Base-by-base conservation (phyloP, 2,113 vertebrate genomes). In the Litocranius walleri region DNA sequence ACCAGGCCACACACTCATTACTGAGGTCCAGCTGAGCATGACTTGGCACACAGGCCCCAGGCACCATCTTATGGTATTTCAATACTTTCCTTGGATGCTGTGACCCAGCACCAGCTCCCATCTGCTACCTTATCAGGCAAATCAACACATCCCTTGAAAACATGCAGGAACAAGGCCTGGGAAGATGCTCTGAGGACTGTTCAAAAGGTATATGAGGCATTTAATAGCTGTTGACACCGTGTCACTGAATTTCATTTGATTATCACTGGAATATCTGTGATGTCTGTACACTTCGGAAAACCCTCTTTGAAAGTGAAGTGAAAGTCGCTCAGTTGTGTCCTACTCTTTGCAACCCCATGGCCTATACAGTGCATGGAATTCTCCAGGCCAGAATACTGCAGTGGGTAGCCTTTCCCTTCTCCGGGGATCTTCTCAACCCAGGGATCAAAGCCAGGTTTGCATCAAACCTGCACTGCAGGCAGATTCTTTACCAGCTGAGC, bases 61-160 rank as follows among this genome's bases (percentile, higher is more conserved):
- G 25, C 16, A 11, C 23, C 12, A 57, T 30, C 11, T 27, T 2
- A 33, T 0, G 25, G 10, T 4, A 62, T 9, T 15, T 1, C 16
- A 25, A 90, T 45, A 45, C 36, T 30, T n/a, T 33, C 27, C 57
- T 0, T 59, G 40, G 74, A 59, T 17, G 11, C 61, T 8, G 14
- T 36, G 52, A 57, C 30, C 45, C 27, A 19, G 83, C 54, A 29
- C 40, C 2, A 36, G 84, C 29, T 86, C 43, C 84, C 33, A 56
- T 6, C 43, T 62, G 83, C 48, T 17, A 48, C 52, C 25, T 57
- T 16, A 54, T 25, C 19, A n/a, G 12, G 83, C 29, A 81, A 54
- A 48, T 36, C 56, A 95, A 92, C 2, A 19, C 0, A 45, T 3
- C 13, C 64, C 30, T 45, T 2, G 45, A 29, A 84, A 85, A 57